phyloP scores from a whole-genome alignment of 2,113 vertebrate species.

The Pogona vitticeps region DNA sequence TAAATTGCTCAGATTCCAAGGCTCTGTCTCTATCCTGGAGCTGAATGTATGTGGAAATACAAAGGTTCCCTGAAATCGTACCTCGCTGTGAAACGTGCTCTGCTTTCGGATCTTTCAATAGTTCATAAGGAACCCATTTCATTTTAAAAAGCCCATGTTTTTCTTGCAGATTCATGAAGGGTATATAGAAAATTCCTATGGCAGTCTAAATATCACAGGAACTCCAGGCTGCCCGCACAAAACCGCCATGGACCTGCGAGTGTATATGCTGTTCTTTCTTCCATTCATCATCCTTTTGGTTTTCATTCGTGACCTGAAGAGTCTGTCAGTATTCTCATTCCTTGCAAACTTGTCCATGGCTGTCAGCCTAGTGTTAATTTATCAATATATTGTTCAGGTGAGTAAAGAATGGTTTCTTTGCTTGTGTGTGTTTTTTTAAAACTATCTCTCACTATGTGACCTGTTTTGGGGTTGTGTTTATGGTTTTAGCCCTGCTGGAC shows the following conservation, averaged over 20 bases:
- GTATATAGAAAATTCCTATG: conserved; percentile 63
- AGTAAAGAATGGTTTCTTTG: conserved; percentile 51
- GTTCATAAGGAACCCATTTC: not conserved
- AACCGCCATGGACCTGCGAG: conserved; percentile 78
- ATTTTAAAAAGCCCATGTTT: not conserved
- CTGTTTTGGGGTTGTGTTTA: not conserved
- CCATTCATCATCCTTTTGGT: conserved; percentile 83
- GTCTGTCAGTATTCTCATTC: conserved; percentile 82
- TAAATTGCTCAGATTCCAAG: not conserved
- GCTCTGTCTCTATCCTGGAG: no score
- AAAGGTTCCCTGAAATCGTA: not conserved
- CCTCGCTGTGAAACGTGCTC: not conserved
- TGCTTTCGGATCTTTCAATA: not conserved
- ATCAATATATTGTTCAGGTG: conserved; percentile 81
- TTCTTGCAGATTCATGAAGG: conserved; percentile 82
- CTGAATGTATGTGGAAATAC: no score
- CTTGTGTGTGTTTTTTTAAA: not conserved
- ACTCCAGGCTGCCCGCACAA: conserved; percentile 53
- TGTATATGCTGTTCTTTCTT: conserved; percentile 87
- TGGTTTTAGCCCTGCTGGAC: not conserved
- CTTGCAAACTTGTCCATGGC: conserved; percentile 88
- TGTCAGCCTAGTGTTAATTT: conserved; percentile 86
- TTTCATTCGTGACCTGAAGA: conserved; percentile 86
- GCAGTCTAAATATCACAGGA: conserved; percentile 60
- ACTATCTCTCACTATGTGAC: not conserved